phyloP scores from a whole-genome alignment of 2,113 vertebrate species.

The Apodemus speciosus region DNA sequence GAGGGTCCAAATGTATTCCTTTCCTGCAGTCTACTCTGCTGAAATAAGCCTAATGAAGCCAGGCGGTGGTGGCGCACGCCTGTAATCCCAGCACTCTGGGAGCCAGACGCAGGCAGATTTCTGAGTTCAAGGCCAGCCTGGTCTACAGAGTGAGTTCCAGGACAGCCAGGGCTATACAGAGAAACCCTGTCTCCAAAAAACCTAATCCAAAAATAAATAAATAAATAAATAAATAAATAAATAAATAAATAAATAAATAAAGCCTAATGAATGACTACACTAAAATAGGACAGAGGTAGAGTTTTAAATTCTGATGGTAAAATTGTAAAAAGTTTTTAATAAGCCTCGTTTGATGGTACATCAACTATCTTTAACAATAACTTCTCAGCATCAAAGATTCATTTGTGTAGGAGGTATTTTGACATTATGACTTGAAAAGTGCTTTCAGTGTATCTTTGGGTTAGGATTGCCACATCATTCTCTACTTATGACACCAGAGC shows the following conservation, averaged over 20 bases:
- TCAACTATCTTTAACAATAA: neutral
- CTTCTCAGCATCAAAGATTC: neutral
- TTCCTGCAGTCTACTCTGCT: neutral
- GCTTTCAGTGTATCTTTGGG: neutral
- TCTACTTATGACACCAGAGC: neutral
- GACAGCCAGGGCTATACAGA: no score
- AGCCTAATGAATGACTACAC: neutral
- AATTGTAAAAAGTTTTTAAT: neutral
- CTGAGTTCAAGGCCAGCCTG: no score
- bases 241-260: no score
- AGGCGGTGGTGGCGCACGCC: no score
- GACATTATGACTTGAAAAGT: conserved; percentile 29
- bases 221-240: no score
- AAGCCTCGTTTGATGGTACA: neutral
- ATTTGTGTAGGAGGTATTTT: neutral
- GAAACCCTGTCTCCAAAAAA: no score
- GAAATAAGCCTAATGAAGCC: no score
- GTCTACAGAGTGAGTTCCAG: no score
- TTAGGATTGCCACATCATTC: neutral
- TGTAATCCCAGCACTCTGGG: no score
- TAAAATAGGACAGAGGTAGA: neutral
- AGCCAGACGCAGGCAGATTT: no score
- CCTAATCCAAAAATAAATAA: no score
- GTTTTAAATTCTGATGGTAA: neutral
- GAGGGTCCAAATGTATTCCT: neutral